Evolutionary conservation across 2,888 invertebrate genomes (phyloP), one percentile per base, ranked within the genome.

Genomic region (Pammene fasciana): DNA sequence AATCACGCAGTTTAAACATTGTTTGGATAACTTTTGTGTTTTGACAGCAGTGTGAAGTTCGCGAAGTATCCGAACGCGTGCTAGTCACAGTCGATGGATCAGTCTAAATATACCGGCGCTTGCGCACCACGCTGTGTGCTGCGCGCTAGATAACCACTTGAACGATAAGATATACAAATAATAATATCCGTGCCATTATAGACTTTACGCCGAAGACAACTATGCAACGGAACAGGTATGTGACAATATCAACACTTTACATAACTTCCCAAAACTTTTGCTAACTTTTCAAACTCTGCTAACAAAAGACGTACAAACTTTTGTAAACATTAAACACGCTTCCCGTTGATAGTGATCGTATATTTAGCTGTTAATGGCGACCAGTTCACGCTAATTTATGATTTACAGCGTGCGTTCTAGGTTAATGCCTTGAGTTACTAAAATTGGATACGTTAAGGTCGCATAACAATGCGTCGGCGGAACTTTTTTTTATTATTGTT

Each of bases 81-180:
- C 77, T 81, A 83, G 84, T 86, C 86, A 83, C 85, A 86, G 81
- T 85, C 82, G 81, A 82, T 80, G 84, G 82, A 84, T 86, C 90
- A 90, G 88, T 92, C 92, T 91, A 92, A 90, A 90, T 90, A 89
- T 90, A 92, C 86, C 86, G 87, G 85, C 84, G 84, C 81, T 76
- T 80, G 89, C 89, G 86, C 87, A 80, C 79, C 75, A 82, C 79
- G 82, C 83, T 79, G 80, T 80, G 78, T 76, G 79, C 78, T 84
- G 82, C 84, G 83, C 82, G 82, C 82, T 79, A 87, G 86, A 87
- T 86, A 89, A 86, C 82, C 78, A 79, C 77, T 79, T 81, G 75
- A 81, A 81, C 85, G 90, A 91, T 91, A 91, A 92, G 87, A 89
- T 87, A 89, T 79, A 84, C 79, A 82, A 78, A 81, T 76, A 81